phyloP scores from a whole-genome alignment of 2,888 invertebrate genomes.

The Taphrorychus bicolor region DNA sequence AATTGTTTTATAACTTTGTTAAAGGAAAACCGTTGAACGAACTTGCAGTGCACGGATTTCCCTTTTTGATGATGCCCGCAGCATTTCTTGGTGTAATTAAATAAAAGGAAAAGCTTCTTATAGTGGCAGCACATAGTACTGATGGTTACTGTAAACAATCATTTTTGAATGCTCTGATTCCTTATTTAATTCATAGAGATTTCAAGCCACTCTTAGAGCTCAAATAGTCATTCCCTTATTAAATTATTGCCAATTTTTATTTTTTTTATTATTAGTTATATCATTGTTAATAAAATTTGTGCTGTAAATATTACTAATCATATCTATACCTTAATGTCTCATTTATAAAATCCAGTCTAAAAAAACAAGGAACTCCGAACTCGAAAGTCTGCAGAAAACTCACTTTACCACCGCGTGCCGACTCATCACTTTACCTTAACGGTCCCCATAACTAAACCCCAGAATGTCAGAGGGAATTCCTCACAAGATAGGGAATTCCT shows the following conservation, averaged over 20 bases:
- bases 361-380: not conserved
- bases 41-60: not conserved
- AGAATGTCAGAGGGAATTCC: conserved; percentile 11
- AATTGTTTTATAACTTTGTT: not conserved
- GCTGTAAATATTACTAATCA: too few relatives aligned
- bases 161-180: conserved; percentile 31
- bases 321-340: conserved; percentile 32
- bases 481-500: conserved; percentile 10
- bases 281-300: too few relatives aligned
- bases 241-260: too few relatives aligned
- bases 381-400: not conserved
- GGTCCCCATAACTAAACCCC: not conserved
- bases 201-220: too few relatives aligned
- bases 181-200: conserved; percentile 22
- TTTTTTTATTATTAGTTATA: too few relatives aligned
- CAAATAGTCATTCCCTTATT: too few relatives aligned
- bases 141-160: conserved; percentile 35
- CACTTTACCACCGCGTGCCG: not conserved
- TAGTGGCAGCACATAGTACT: not conserved
- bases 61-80: not conserved
- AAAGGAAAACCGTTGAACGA: not conserved
- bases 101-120: conserved; percentile 18
- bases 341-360: conserved; percentile 28
- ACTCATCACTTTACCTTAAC: conserved; percentile 6
- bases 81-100: conserved; percentile 5